A percentile compares a stretch with the other conserved stretches of the same genome.
Evolutionary conservation across 2,113 vertebrate genomes (phyloP).

Genomic region (Meles meles): DNA sequence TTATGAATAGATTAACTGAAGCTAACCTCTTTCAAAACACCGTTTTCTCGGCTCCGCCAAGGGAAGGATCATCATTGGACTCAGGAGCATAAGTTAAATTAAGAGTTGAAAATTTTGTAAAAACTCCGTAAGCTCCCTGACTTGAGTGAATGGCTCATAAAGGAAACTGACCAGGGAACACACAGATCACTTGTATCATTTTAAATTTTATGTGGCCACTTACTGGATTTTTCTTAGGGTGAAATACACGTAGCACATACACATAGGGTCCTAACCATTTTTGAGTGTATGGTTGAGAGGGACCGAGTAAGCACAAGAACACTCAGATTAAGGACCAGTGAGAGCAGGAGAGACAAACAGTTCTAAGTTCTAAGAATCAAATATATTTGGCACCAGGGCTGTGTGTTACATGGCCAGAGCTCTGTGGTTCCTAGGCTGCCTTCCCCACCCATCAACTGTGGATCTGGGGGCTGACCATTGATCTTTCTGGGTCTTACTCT

Average conservation of each 20-base stretch:
- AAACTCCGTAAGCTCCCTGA: background rate
- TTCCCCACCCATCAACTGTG: fast-evolving
- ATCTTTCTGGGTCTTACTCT: background rate
- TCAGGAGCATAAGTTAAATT: background rate
- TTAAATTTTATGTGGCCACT: background rate
- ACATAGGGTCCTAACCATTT: background rate
- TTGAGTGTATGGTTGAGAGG: background rate
- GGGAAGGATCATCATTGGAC: background rate
- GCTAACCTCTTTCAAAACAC: background rate
- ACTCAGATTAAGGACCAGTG: background rate
- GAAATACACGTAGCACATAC: no score
- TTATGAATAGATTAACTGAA: slow-evolving; percentile 37
- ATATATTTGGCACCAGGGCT: no score
- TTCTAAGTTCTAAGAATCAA: background rate
- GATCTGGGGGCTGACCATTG: no score
- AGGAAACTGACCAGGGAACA: background rate
- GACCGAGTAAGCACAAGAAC: background rate
- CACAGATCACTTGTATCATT: background rate
- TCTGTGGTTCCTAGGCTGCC: fast-evolving
- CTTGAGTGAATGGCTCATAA: background rate
- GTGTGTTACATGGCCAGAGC: fast-evolving
- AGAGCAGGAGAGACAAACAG: background rate
- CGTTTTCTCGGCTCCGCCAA: fast-evolving
- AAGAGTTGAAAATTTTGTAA: background rate
- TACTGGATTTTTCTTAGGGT: background rate